Conservation (phyloP, 2,797 vertebrate genomes). For the Sebastes itinus region DNA sequence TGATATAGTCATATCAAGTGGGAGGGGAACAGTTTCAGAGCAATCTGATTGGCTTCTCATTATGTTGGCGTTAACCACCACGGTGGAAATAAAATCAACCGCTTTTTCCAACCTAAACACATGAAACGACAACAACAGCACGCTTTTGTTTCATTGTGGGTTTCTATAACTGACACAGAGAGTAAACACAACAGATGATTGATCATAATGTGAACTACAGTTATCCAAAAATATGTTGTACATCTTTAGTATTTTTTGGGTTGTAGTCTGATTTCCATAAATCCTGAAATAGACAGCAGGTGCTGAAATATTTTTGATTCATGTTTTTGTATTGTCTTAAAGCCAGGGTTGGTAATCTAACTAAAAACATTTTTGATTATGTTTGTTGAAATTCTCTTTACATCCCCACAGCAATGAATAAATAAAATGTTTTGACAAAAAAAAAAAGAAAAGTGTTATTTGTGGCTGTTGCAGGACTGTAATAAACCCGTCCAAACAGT, state of each 20-base stretch:
- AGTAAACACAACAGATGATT: not conserved
- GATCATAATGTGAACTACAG: not conserved
- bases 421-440: too few species aligned
- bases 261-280: not conserved
- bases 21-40: constrained; percentile 23
- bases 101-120: constrained; percentile 9
- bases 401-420: too few species aligned
- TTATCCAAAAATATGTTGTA: not conserved
- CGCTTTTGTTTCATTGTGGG: not conserved
- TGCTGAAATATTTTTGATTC: too few species aligned
- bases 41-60: constrained; percentile 30
- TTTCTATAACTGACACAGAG: constrained; percentile 2
- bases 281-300: not conserved
- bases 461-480: too few species aligned
- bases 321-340: too few species aligned
- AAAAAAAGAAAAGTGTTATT: too few species aligned
- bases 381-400: too few species aligned
- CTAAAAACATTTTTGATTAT: too few species aligned
- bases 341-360: too few species aligned
- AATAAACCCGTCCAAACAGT: too few species aligned
- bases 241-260: not conserved
- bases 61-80: not conserved
- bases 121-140: not conserved
- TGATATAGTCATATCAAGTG: constrained; percentile 3
- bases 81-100: constrained; percentile 26